A percentile compares a stretch with the other conserved stretches of the same genome.
These are phyloP conservation scores for Squalus acanthias DNA, from an alignment of 2,797 vertebrate species.

Conservation along the genomic window DNA sequence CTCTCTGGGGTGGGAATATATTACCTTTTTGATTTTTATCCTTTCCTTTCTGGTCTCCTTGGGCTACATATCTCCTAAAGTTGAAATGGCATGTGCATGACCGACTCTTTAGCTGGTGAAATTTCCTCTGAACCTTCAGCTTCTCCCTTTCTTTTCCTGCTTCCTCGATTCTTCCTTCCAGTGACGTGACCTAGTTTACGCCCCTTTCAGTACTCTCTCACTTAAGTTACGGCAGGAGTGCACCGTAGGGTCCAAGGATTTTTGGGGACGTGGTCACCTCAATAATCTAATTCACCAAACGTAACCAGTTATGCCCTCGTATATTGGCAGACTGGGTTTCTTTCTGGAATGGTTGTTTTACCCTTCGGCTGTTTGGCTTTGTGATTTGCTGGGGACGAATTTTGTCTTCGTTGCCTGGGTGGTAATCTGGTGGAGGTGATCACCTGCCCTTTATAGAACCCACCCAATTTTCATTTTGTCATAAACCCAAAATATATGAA, in stretches of 20 bases:
- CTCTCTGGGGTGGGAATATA: conserved; percentile 19
- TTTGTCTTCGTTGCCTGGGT: background rate
- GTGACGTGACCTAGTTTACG: background rate
- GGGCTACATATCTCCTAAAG: background rate
- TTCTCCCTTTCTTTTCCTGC: background rate
- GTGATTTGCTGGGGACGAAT: background rate
- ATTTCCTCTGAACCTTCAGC: background rate
- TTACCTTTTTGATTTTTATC: background rate
- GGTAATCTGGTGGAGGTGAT: background rate
- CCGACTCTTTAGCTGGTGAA: background rate
- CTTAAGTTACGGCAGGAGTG: background rate
- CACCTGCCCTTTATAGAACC: background rate
- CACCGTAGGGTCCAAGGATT: background rate
- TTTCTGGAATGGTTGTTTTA: background rate
- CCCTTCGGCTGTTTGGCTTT: background rate
- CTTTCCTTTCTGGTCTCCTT: background rate
- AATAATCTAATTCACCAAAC: background rate
- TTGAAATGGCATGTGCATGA: background rate
- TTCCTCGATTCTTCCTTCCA: background rate
- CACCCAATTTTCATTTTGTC: background rate
- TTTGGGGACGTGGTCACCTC: background rate
- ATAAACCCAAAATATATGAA: background rate
- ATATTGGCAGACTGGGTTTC: background rate
- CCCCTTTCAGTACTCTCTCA: background rate
- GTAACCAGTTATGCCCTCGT: background rate